These are phyloP conservation scores for Panzeria rudis DNA, from an alignment of 2,888 invertebrate genomes.

Conservation along the genomic window DNA sequence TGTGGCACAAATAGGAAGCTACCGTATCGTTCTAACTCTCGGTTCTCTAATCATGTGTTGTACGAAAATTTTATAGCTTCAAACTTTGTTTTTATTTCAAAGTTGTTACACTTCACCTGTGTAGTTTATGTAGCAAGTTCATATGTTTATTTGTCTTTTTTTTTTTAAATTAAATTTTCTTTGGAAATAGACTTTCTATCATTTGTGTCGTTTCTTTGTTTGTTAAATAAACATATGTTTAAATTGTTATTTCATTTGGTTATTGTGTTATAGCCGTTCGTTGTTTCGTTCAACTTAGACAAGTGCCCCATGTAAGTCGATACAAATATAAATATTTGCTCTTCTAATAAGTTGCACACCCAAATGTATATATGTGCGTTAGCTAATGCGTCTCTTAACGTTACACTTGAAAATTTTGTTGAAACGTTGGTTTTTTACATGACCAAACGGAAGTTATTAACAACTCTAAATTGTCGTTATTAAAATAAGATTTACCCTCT, in stretches of 20 bases:
- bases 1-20: not conserved
- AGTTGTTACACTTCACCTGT: constrained; percentile 19
- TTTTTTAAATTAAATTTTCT: constrained; percentile 20
- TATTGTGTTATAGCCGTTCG: constrained; percentile 1
- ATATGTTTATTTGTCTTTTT: not conserved
- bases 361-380: constrained; percentile 17
- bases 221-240: constrained; percentile 33
- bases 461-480: constrained; percentile 46
- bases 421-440: constrained; percentile 6
- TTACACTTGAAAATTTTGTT: constrained; percentile 57
- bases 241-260: not conserved
- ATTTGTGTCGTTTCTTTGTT: constrained; percentile 3
- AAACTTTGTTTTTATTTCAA: constrained; percentile 22
- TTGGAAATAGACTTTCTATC: constrained; percentile 53
- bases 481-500: constrained; percentile 10
- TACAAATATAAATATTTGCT: not conserved
- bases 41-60: no score
- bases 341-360: constrained; percentile 8
- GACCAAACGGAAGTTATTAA: constrained; percentile 67
- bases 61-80: not conserved
- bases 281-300: not conserved
- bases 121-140: constrained; percentile 8
- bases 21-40: not conserved
- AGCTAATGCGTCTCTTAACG: constrained; percentile 40
- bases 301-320: not conserved